Conservation (phyloP, 1,140 invertebrate genomes). For the Drosophila eugracilis region DNA sequence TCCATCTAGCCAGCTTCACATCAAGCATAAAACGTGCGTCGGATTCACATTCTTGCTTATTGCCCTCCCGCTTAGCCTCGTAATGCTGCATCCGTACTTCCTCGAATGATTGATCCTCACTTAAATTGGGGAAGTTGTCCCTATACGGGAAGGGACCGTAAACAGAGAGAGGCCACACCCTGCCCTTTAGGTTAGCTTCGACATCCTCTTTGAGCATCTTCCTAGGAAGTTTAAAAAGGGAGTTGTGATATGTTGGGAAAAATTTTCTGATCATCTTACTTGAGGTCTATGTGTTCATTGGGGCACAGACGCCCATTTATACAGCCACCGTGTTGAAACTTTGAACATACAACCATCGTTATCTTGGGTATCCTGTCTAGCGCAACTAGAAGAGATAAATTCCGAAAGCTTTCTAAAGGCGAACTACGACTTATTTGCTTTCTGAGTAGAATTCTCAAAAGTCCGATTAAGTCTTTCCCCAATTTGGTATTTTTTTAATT, state of each 20-base stretch:
- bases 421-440: too few species aligned
- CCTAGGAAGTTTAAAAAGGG: slow-evolving; percentile 51
- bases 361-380: too few species aligned
- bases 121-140: slow-evolving; percentile 87
- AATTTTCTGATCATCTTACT: slow-evolving; percentile 34
- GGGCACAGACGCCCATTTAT: slow-evolving; percentile 75
- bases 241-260: not conserved
- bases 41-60: too few species aligned
- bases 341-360: not conserved
- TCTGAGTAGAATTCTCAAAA: too few species aligned
- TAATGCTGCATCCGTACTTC: slow-evolving; percentile 87
- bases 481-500: too few species aligned
- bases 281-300: slow-evolving; percentile 86
- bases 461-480: too few species aligned
- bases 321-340: not conserved
- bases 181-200: slow-evolving; percentile 86
- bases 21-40: not conserved
- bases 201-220: slow-evolving; percentile 85
- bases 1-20: not conserved
- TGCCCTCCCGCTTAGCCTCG: slow-evolving; percentile 85
- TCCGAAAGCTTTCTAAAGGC: too few species aligned
- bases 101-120: slow-evolving; percentile 87
- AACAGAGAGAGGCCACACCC: slow-evolving; percentile 88
- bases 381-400: too few species aligned
- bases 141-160: slow-evolving; percentile 88